These are phyloP conservation scores for Pluvialis apricaria DNA, from an alignment of 2,113 vertebrate genomes.

Conservation along the genomic window DNA sequence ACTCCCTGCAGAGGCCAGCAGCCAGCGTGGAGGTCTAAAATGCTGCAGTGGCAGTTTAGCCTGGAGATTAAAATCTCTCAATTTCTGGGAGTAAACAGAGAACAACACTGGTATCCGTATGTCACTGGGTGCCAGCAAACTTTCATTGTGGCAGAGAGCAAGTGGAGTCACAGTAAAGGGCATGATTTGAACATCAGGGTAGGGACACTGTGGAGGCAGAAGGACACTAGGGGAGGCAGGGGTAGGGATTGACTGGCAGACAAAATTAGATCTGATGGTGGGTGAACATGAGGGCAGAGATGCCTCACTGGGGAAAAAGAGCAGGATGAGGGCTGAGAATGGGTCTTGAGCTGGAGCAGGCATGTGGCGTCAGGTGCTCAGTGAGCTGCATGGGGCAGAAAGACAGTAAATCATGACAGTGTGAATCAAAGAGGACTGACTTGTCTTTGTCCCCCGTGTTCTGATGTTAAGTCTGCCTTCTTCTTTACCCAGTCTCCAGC, in stretches of 20 bases:
- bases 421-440: background rate
- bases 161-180: background rate
- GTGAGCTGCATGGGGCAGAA: background rate
- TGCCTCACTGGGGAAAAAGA: background rate
- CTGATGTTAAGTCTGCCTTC: background rate
- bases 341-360: background rate
- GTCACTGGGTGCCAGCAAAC: background rate
- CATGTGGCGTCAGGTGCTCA: background rate
- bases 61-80: background rate
- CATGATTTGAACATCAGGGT: background rate
- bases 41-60: background rate
- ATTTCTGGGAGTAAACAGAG: background rate
- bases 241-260: too few species aligned
- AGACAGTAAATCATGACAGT: background rate
- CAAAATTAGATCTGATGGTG: background rate
- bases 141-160: background rate
- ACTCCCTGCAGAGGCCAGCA: background rate
- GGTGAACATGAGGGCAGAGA: background rate
- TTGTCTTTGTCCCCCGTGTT: background rate
- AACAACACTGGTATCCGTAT: fast-evolving
- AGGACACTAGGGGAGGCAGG: background rate
- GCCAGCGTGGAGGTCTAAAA: background rate
- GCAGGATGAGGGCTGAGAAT: background rate
- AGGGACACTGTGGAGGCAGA: background rate
- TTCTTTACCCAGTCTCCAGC: background rate